phyloP scores from a whole-genome alignment of 2,113 vertebrate species.

The Symphodus melops region DNA sequence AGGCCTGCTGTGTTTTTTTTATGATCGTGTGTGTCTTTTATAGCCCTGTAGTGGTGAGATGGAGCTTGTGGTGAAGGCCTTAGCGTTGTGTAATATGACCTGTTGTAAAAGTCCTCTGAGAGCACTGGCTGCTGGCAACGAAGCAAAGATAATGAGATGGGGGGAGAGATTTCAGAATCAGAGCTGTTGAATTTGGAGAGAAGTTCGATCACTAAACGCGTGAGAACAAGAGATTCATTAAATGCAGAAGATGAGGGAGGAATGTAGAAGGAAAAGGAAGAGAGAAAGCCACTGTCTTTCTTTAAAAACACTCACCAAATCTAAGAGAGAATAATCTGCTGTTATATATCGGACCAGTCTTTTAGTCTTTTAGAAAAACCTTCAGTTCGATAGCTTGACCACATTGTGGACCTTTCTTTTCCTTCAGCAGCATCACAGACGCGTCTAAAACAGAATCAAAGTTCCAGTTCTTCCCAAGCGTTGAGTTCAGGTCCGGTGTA shows the following conservation, averaged over 20 bases:
- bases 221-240: not conserved
- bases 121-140: conserved; percentile 22
- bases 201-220: not conserved
- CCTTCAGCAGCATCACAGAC: too few relatives aligned
- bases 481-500: too few relatives aligned
- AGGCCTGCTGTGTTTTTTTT: conserved; percentile 15
- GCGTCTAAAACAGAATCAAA: too few relatives aligned
- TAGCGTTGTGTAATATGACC: conserved; percentile 60
- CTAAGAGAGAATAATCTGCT: too few relatives aligned
- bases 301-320: not conserved
- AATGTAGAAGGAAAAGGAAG: not conserved
- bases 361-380: too few relatives aligned
- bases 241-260: not conserved
- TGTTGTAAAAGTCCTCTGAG: conserved; percentile 31
- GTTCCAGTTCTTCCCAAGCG: too few relatives aligned
- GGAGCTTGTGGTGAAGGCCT: conserved; percentile 29
- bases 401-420: too few relatives aligned
- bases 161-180: not conserved
- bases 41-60: not conserved
- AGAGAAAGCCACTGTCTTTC: not conserved
- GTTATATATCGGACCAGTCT: too few relatives aligned
- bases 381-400: too few relatives aligned
- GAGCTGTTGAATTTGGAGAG: too few relatives aligned
- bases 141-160: conserved; percentile 19
- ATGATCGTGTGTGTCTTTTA: conserved; percentile 2